Conservation (phyloP, 2,888 invertebrate species). For the Tachina lurida region DNA sequence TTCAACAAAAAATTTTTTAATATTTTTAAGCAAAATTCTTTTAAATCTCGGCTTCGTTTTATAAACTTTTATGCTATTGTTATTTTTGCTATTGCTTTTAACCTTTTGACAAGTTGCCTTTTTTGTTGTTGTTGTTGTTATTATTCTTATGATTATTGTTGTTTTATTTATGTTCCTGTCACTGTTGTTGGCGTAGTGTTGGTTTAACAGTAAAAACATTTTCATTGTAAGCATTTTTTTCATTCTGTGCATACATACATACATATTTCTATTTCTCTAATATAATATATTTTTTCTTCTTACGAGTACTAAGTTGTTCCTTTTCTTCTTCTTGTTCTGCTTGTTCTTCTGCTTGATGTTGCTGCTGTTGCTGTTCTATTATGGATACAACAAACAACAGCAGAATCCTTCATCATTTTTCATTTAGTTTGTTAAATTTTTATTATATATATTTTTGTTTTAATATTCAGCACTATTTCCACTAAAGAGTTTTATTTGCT, state of each 20-base stretch:
- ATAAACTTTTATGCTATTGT: slow-evolving; percentile 28
- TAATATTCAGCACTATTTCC: slow-evolving; percentile 65
- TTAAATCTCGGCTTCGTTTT: slow-evolving; percentile 14
- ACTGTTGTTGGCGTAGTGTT: slow-evolving; percentile 41
- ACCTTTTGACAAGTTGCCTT: slow-evolving; percentile 65
- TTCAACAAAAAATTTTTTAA: not conserved
- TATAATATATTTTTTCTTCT: slow-evolving; percentile 36
- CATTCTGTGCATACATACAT: no score
- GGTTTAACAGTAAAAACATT: slow-evolving; percentile 47
- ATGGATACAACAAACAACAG: slow-evolving; percentile 14
- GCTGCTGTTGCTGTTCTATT: slow-evolving; percentile 1
- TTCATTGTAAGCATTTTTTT: slow-evolving; percentile 65
- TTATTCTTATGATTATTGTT: slow-evolving; percentile 43
- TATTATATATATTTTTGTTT: slow-evolving; percentile 47
- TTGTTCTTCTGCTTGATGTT: not conserved
- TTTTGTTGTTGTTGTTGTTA: slow-evolving; percentile 34
- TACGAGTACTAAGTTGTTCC: slow-evolving; percentile 37
- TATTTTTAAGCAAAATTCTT: slow-evolving; percentile 11
- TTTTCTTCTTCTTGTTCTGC: slow-evolving; percentile 19
- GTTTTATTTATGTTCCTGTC: slow-evolving; percentile 29
- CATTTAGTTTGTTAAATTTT: slow-evolving; percentile 67
- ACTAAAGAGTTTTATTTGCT: slow-evolving; percentile 38
- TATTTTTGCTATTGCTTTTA: slow-evolving; percentile 64
- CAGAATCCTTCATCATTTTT: slow-evolving; percentile 66
- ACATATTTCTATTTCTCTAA: slow-evolving; percentile 36